These are phyloP conservation scores for Heliconius sara DNA, from an alignment of 2,888 invertebrate species.

Conservation along the genomic window DNA sequence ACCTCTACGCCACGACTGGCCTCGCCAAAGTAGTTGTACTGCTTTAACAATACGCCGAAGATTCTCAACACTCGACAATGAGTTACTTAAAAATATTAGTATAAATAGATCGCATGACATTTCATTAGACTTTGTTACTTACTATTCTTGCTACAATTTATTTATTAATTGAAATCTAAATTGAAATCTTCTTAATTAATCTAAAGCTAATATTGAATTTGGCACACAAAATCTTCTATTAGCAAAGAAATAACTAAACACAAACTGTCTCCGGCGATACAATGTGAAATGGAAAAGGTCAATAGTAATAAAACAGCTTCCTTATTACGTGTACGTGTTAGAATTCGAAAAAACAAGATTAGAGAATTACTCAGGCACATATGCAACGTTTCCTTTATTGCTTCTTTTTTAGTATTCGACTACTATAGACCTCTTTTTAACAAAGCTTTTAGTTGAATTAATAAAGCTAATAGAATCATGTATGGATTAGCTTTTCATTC, in stretches of 20 bases:
- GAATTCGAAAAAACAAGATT: conserved; percentile 4
- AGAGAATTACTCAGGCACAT: background rate
- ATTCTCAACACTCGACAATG: no score
- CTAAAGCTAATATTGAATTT: background rate
- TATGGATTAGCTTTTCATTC: background rate
- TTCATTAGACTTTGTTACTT: no score
- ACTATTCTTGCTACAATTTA: no score
- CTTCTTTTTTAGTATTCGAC: background rate
- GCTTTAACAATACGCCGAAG: no score
- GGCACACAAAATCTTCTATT: background rate
- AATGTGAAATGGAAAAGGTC: conserved; percentile 5
- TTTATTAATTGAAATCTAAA: background rate
- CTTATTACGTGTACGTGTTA: conserved; percentile 7
- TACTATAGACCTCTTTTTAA: background rate
- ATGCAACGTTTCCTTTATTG: conserved; percentile 3
- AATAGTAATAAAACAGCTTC: conserved; percentile 10
- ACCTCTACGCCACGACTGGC: no score
- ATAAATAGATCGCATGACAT: no score
- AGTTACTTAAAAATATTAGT: no score
- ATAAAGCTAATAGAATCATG: background rate
- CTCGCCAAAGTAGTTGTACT: no score
- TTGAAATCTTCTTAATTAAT: background rate
- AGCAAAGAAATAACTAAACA: background rate
- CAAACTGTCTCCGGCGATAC: background rate
- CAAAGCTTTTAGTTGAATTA: background rate